These are phyloP conservation scores for Tipula unca DNA, from an alignment of 2,888 invertebrate genomes.

Conservation along the genomic window DNA sequence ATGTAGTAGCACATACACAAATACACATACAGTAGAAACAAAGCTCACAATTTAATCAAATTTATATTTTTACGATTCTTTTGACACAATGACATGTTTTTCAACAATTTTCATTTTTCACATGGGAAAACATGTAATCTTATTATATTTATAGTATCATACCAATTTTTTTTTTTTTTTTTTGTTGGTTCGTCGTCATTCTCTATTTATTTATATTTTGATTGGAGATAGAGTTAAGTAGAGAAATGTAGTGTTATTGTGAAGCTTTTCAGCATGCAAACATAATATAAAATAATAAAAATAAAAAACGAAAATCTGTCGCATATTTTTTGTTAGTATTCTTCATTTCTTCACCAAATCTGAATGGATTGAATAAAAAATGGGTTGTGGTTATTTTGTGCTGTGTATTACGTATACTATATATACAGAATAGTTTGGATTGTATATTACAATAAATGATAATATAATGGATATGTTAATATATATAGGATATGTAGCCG, in stretches of 20 bases:
- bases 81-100: conserved; percentile 19
- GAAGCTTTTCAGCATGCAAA: neutral
- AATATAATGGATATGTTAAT: neutral
- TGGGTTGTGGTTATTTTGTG: neutral
- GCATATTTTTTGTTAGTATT: neutral
- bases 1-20: neutral
- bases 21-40: neutral
- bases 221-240: neutral
- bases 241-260: neutral
- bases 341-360: neutral
- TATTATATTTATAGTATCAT: conserved; percentile 19
- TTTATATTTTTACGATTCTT: conserved; percentile 19
- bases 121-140: conserved; percentile 19
- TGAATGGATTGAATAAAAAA: neutral
- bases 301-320: neutral
- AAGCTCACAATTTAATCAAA: conserved; percentile 19
- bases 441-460: neutral
- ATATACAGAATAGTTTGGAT: neutral
- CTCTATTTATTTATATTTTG: conserved; percentile 8
- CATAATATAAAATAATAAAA: neutral
- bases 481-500: neutral
- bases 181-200: neutral
- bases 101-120: conserved; percentile 19
- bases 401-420: neutral
- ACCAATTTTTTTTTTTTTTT: neutral